A percentile compares a stretch with the other conserved stretches of the same genome.
These are phyloP conservation scores for Theropithecus gelada DNA, from an alignment of 2,113 vertebrate species.

Conservation along the genomic window DNA sequence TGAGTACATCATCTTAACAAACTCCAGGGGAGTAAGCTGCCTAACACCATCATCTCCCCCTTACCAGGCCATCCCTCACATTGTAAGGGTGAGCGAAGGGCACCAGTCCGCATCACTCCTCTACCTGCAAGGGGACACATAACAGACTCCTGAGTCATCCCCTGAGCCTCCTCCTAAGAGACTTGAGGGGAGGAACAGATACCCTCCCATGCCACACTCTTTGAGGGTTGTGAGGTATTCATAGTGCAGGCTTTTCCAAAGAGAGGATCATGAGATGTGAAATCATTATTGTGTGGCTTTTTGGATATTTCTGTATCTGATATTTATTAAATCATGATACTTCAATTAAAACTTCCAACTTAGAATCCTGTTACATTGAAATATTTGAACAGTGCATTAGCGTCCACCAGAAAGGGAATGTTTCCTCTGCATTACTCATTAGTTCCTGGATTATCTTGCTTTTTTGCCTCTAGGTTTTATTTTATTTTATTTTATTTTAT, in stretches of 20 bases:
- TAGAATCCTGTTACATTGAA: neutral
- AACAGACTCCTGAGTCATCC: neutral
- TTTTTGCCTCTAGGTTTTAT: neutral
- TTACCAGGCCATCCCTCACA: neutral
- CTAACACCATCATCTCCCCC: neutral
- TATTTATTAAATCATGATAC: neutral
- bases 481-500: too few relatives aligned
- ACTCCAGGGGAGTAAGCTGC: neutral
- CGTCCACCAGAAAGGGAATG: neutral
- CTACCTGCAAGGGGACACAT: too few relatives aligned
- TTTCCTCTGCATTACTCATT: neutral
- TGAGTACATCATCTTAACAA: neutral
- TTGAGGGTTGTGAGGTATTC: neutral
- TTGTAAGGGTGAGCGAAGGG: neutral
- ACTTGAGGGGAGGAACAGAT: too few relatives aligned
- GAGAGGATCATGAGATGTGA: neutral
- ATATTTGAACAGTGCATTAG: neutral
- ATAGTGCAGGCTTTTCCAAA: neutral
- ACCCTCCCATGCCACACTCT: accelerated
- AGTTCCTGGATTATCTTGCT: neutral
- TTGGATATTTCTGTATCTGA: neutral
- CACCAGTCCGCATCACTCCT: too few relatives aligned
- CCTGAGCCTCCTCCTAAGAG: neutral
- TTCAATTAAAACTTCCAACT: neutral
- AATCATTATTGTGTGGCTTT: neutral